A percentile compares a stretch with the other conserved stretches of the same genome.
Conservation (phyloP, 2,797 vertebrate genomes). For the Manis pentadactyla region DNA sequence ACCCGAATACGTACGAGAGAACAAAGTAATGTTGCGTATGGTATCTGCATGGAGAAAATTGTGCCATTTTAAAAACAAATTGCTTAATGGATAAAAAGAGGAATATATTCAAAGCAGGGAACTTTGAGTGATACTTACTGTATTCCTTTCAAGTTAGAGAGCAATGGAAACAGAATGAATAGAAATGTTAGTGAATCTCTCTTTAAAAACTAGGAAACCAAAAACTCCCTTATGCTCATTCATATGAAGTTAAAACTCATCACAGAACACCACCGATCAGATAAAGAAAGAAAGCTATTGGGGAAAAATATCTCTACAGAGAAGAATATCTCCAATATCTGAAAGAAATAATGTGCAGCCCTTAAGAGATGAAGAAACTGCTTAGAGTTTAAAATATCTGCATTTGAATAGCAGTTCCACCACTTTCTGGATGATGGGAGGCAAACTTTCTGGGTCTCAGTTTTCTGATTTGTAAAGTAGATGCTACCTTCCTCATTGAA, state of each 20-base stretch:
- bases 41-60: not conserved
- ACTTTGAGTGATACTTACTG: conserved; percentile 85
- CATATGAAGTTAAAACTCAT: not conserved
- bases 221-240: conserved; percentile 1
- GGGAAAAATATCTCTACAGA: not conserved
- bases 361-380: not conserved
- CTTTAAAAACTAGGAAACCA: not conserved
- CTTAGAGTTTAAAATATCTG: not conserved
- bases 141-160: conserved; percentile 86
- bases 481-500: not conserved
- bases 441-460: not conserved
- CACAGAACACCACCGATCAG: not conserved
- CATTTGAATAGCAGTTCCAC: not conserved
- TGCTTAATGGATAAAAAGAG: conserved; percentile 35
- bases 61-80: not conserved
- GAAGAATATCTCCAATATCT: not conserved
- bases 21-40: not conserved
- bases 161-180: conserved; percentile 85
- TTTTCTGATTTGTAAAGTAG: not conserved
- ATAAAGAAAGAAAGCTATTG: not conserved
- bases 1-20: not conserved
- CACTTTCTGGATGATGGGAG: not conserved
- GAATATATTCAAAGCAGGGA: conserved; percentile 66
- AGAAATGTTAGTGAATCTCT: conserved; percentile 83
- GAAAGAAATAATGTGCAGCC: not conserved